Conservation (phyloP, 92 coral and sea anemone genomes). For the Palythoa grandiflora region DNA sequence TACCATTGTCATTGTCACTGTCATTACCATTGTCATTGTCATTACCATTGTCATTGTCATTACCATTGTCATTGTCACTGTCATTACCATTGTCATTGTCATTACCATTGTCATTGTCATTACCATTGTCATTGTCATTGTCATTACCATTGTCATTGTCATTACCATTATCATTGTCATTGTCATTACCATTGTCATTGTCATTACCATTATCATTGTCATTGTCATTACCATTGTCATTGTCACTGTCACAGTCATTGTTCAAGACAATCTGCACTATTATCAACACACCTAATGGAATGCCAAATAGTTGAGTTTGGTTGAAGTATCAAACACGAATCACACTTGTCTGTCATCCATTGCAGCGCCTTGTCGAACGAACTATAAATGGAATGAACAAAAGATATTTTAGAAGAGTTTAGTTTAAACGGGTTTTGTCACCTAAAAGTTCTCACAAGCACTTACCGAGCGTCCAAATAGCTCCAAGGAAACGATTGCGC, state of each 20-base stretch:
- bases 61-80: too few species aligned
- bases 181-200: background rate
- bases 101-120: background rate
- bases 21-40: background rate
- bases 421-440: background rate
- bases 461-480: slow-evolving; percentile 84
- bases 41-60: background rate
- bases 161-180: background rate
- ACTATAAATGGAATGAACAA: slow-evolving; percentile 37
- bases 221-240: background rate
- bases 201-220: background rate
- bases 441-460: background rate
- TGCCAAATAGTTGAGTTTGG: slow-evolving; percentile 85
- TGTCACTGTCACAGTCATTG: background rate
- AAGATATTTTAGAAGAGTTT: background rate
- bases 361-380: slow-evolving; percentile 70
- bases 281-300: slow-evolving; percentile 73
- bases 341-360: slow-evolving; percentile 86
- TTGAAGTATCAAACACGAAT: slow-evolving; percentile 72
- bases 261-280: background rate
- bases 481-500: slow-evolving; percentile 91
- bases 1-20: too few species aligned
- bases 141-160: background rate
- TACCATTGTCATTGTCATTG: background rate
- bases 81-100: background rate